Base-by-base conservation (phyloP, 2,113 vertebrate species). In the Irena cyanogastra region DNA sequence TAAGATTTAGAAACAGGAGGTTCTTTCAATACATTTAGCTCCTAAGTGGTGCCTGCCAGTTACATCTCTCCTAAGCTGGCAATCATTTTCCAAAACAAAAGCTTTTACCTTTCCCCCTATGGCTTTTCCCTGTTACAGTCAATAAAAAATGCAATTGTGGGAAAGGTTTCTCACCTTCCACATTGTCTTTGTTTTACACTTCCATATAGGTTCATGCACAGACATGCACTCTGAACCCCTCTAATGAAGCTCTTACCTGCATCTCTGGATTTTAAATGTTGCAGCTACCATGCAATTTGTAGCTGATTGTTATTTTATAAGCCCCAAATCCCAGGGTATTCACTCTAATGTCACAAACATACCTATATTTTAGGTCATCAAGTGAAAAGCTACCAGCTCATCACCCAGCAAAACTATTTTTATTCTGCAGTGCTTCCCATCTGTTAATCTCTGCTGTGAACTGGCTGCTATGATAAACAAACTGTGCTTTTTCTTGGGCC, bases 41-140 rank as follows among this genome's bases (percentile, higher is more conserved):
- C 41, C 80, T 85, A 63, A 50, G 31, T 71, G 31, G 9, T 91
- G 65, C 41, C 60, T 87, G 61, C 37, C 53, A 84, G 49, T 78
- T 79, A 42, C 23, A 21, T 69, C 31, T 94, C 30, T 83, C 53
- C 30, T 53, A 82, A 83, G 50, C 42, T 10, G 1, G 53, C 81
- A 89, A 77, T 81, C 22, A 52, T 81, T 92, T 95, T 92, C 60
- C 37, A 56, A 78, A 89, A 72, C 41, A 84, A 94, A 95, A 53
- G 52, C 57, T 89, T 93, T 94, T 91, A 64, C 83, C n/a, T 94
- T 72, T 85, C 70, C n/a, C n/a, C n/a, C 74, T 79, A 41, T 57
- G 44, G 22, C 33, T 86, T 74, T 94, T 80, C 37, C 30, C 23
- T 80, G 33, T 80, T 84, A 68, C 1, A 5, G 54, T 93, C 71